Percentiles rank a stretch among this genome's conserved stretches.
Conservation (phyloP, 2,888 invertebrate species). For the Oligia strigilis region DNA sequence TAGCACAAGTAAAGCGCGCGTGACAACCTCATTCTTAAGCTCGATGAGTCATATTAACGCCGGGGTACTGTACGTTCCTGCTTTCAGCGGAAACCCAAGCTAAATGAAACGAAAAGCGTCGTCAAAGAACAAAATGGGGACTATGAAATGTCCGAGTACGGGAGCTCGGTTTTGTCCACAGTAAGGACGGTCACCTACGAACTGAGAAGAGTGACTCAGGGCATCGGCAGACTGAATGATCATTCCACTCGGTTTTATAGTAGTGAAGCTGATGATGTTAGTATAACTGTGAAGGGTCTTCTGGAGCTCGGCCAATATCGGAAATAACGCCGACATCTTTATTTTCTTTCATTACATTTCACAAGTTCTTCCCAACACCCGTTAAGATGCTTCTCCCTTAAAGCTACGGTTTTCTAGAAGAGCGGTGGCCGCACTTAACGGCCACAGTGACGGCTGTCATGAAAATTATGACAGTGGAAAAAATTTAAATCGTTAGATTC, state of each 20-base stretch:
- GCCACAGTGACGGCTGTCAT: no score
- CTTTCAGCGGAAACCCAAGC: slow-evolving; percentile 39
- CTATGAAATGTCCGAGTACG: background rate
- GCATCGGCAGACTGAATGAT: background rate
- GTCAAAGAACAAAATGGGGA: background rate
- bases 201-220: slow-evolving; percentile 22
- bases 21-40: background rate
- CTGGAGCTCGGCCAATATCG: background rate
- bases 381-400: no score
- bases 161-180: background rate
- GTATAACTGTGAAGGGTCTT: background rate
- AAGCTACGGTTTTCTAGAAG: no score
- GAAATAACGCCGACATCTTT: background rate
- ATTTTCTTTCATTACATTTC: background rate
- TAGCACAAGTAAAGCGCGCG: background rate
- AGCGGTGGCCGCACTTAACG: no score
- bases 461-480: no score
- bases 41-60: background rate
- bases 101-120: background rate
- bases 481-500: no score
- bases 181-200: slow-evolving; percentile 1
- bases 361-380: background rate
- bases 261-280: slow-evolving; percentile 7
- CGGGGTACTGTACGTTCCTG: slow-evolving; percentile 14
- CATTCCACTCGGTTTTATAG: background rate